Percentiles rank a stretch among this genome's conserved stretches.
Conservation (phyloP, 2,113 vertebrate species). For the Fulmarus glacialis region DNA sequence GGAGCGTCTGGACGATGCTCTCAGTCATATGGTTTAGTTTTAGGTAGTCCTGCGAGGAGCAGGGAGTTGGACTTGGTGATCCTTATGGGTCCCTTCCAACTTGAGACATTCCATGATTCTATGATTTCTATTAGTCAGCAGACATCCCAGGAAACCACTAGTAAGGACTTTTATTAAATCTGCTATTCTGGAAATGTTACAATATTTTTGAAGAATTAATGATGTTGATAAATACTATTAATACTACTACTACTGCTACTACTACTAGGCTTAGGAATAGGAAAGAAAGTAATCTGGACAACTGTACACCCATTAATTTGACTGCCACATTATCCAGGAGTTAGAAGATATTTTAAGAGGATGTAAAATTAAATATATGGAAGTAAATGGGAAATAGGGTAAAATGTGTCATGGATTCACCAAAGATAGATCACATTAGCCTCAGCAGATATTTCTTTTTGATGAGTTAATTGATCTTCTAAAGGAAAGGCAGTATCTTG, state of each 20-base stretch:
- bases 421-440: background rate
- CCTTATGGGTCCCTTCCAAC: background rate
- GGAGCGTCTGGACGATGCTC: fast-evolving
- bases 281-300: background rate
- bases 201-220: background rate
- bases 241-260: background rate
- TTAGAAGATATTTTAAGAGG: background rate
- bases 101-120: background rate
- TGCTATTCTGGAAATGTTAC: background rate
- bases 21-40: background rate
- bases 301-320: background rate
- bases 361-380: background rate
- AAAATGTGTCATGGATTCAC: slow-evolving; percentile 1
- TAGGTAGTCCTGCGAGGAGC: background rate
- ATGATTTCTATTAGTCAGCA: background rate
- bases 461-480: slow-evolving; percentile 37
- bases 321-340: background rate
- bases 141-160: background rate
- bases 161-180: background rate
- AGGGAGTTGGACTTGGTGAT: background rate
- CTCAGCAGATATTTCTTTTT: background rate
- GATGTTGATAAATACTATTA: background rate
- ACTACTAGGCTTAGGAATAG: background rate
- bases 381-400: background rate
- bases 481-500: background rate